Evolutionary conservation across 2,888 invertebrate genomes (phyloP).

Genomic region (Netelia fuscicornis): DNA sequence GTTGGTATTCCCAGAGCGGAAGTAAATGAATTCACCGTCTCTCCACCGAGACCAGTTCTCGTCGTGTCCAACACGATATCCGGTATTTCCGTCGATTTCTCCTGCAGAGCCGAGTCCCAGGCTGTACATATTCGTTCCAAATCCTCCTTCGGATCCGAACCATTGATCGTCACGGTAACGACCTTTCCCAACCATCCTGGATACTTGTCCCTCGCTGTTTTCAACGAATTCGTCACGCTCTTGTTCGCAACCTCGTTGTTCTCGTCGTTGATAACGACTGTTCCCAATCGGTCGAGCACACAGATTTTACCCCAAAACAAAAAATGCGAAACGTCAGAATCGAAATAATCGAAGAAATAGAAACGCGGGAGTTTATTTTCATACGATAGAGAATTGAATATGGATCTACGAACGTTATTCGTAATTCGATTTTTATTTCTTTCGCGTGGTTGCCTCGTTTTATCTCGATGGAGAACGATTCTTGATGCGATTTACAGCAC

Average conservation of each 20-base stretch:
- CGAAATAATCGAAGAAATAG: background rate
- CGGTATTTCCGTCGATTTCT: slow-evolving; percentile 89
- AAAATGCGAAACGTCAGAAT: slow-evolving; percentile 1
- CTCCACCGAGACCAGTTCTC: slow-evolving; percentile 92
- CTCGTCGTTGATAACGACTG: slow-evolving; percentile 81
- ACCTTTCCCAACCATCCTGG: slow-evolving; percentile 77
- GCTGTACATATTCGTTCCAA: slow-evolving; percentile 76
- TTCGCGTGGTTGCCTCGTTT: background rate
- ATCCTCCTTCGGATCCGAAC: slow-evolving; percentile 74
- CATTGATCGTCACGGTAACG: slow-evolving; percentile 75
- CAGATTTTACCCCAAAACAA: background rate
- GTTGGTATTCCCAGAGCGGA: slow-evolving; percentile 93
- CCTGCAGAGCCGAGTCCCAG: slow-evolving; percentile 78
- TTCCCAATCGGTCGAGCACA: background rate
- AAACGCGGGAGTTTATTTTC: background rate
- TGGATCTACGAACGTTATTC: background rate
- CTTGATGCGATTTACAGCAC: slow-evolving; percentile 20
- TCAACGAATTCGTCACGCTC: slow-evolving; percentile 78
- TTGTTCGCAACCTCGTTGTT: slow-evolving; percentile 78
- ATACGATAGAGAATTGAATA: background rate
- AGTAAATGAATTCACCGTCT: slow-evolving; percentile 94
- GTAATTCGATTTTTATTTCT: background rate
- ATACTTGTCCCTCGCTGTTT: slow-evolving; percentile 74
- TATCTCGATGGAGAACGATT: background rate
- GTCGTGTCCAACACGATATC: slow-evolving; percentile 94